Evolutionary conservation across 2,113 vertebrate species (phyloP), one percentile per base, ranked within the genome.

Genomic region (Sebastes fasciatus): DNA sequence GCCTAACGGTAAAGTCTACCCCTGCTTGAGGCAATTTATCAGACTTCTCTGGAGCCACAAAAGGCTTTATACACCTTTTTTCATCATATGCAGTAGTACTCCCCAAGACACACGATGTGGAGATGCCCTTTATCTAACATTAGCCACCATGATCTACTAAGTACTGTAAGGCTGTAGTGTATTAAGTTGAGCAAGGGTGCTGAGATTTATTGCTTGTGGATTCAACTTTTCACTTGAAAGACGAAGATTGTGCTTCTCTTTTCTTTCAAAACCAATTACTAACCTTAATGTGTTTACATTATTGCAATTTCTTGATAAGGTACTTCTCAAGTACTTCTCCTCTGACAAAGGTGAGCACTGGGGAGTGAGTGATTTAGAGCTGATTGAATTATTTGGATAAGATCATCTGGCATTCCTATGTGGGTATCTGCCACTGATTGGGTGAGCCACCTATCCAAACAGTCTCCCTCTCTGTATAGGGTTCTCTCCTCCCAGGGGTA

Each of bases 331-430:
- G 23, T 23, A 34, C 34, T 34, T 34, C 34, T 34, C 34, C 60
- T 61, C 19, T 63, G 63, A 80, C 62, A 72, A 49, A 76, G 57
- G 9, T 62, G 51, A 76, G 45, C 55, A 65, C 23, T 57, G 6
- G 9, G 11, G 65, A 65, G 65, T 26, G 66, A 76, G 45, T 80
- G 80, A 86, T 85, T 34, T 77, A 43, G 21, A 61, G 17, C 52
- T 86, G 91, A 86, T 85, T 86, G 48, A 58, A 88, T 86, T 89
- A 88, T 86, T 88, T 83, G 77, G 74, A 84, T 70, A 88, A 77
- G 81, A 79, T 89, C 58, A 74, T 81, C 64, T 77, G 62, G 61
- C 74, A 69, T 85, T 89, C 73, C 77, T 81, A 5, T 49, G 34
- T 64, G 74, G 73, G 42, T 86, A 83, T 87, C 86, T 74, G 70